Percentiles rank a stretch among this genome's conserved stretches.
Evolutionary conservation across 1,140 invertebrate species (phyloP).

Genomic region (Diorhabda sublineata): DNA sequence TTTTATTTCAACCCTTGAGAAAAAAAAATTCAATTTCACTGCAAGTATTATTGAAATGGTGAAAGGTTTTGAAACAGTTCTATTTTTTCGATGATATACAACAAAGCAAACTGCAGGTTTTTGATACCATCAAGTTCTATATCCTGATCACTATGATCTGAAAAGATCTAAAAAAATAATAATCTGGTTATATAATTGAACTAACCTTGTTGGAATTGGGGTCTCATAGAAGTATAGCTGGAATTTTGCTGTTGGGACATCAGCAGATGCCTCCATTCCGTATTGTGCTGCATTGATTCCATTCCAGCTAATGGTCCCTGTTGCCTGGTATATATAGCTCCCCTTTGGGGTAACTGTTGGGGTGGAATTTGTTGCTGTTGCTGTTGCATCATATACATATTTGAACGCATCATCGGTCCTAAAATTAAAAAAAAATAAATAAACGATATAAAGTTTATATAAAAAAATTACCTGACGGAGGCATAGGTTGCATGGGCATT

Average conservation of each 20-base stretch:
- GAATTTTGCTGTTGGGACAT: conserved; percentile 59
- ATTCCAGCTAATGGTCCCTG: conserved; percentile 38
- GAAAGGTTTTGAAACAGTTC: no score
- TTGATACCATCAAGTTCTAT: no score
- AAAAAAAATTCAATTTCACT: no score
- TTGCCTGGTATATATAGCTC: conserved; percentile 48
- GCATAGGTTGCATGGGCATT: conserved; percentile 63
- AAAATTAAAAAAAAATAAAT: background rate
- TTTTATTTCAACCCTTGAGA: no score
- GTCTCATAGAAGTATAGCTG: conserved; percentile 56
- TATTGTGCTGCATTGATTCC: conserved; percentile 39
- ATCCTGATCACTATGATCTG: no score
- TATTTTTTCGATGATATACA: no score
- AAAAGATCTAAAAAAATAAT: no score
- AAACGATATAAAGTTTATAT: background rate
- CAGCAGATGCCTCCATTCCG: conserved; percentile 68
- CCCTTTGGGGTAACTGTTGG: conserved; percentile 48
- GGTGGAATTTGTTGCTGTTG: conserved; percentile 47
- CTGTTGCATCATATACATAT: conserved; percentile 52
- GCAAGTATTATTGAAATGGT: no score
- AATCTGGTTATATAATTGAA: no score
- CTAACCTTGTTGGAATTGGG: conserved; percentile 63
- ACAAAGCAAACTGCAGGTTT: no score
- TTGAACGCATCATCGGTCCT: conserved; percentile 65
- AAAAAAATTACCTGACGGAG: conserved; percentile 55